Evolutionary conservation across 2,113 vertebrate species (phyloP), one percentile per base, ranked within the genome.

Genomic region (Physeter macrocephalus): DNA sequence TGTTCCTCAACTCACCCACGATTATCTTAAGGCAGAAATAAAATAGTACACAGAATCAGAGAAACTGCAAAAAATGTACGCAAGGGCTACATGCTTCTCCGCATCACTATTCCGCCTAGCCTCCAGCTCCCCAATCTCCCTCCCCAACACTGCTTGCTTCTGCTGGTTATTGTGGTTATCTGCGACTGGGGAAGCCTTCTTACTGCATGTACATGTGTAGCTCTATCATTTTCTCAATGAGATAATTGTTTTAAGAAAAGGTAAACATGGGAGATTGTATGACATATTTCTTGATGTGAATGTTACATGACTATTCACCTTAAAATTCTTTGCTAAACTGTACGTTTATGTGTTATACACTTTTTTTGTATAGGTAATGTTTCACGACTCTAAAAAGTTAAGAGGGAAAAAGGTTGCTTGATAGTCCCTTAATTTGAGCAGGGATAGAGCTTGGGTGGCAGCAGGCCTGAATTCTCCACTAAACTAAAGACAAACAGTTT

Each of bases 231-330:
- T 81, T 95, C 89, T 23, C 54, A 88, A 39, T 17, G 43, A 77
- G 52, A 61, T 39, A 34, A 88, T 31, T 94, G 64, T 59, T 85
- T 85, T 52, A 85, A 83, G 31, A 77, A 96, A 93, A 94, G 46
- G 66, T 52, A 29, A 90, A 41, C 46, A 59, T 4, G 29, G 61
- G 59, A 83, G 59, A n/a, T 17, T 59, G 1, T 21, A 39, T 13
- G n/a, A 69, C 41, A 2, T 72, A 74, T 27, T 83, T 77, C 82
- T 93, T 69, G 31, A 81, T 15, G 10, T 36, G 41, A 43, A 14
- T 81, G 6, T 31, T 31, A 75, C 36, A 20, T 34, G 17, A 14
- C 46, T 46, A 13, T 80, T 61, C 11, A 23, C 27, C 27, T 71
- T 27, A 62, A 78, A 4, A 39, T 21, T 54, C 36, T 88, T 62